These are phyloP conservation scores for Mobula hypostoma DNA, from an alignment of 2,113 vertebrate genomes.

Conservation along the genomic window DNA sequence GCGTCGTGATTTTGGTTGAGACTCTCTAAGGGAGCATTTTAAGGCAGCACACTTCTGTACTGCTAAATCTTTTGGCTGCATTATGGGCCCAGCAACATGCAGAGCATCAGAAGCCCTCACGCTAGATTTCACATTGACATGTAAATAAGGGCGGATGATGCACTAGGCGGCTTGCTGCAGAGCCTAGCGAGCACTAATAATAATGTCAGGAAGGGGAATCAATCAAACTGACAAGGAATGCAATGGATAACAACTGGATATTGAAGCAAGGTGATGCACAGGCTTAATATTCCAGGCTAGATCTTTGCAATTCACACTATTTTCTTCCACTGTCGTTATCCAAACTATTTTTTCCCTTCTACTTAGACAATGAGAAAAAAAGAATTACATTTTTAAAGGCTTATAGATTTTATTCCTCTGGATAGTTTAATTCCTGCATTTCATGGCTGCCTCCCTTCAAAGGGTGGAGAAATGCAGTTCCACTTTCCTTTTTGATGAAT, in stretches of 20 bases:
- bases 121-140: constrained; percentile 36
- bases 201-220: constrained; percentile 36
- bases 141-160: constrained; percentile 36
- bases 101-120: constrained; percentile 21
- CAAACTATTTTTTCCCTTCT: not conserved
- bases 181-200: constrained; percentile 34
- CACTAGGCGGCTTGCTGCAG: constrained; percentile 21
- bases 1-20: constrained; percentile 56
- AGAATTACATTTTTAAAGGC: constrained; percentile 14
- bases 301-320: constrained; percentile 14
- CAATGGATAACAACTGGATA: constrained; percentile 30
- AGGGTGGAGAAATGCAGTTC: constrained; percentile 20
- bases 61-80: constrained; percentile 22
- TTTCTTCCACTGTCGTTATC: constrained; percentile 21
- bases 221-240: constrained; percentile 35
- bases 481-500: constrained; percentile 26
- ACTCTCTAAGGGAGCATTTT: constrained; percentile 44
- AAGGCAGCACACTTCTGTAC: not conserved
- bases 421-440: not conserved
- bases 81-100: not conserved
- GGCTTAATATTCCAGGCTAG: not conserved
- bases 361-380: not conserved
- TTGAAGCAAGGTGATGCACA: constrained; percentile 21
- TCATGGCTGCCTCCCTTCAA: not conserved
- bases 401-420: not conserved